Evolutionary conservation across 2,888 invertebrate genomes (phyloP).

Genomic region (Cylloceria caligata): DNA sequence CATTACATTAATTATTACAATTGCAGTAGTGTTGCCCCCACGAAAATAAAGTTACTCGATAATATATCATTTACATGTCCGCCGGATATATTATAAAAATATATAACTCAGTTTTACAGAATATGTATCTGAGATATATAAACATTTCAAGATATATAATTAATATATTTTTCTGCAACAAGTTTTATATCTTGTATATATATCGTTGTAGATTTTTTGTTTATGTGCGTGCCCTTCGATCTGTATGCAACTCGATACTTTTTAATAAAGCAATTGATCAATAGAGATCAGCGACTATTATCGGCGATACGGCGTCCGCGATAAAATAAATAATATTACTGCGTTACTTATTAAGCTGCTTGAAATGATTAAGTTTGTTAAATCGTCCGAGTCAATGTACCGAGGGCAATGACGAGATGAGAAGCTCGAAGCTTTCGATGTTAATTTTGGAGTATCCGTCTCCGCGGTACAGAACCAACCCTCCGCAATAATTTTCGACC

Average conservation of each 20-base stretch:
- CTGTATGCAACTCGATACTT: conserved; percentile 2
- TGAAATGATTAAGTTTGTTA: not conserved
- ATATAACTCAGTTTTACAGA: too few relatives aligned
- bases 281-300: not conserved
- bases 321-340: not conserved
- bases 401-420: not conserved
- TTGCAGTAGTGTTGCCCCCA: too few relatives aligned
- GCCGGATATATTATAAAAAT: too few relatives aligned
- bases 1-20: not conserved
- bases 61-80: too few relatives aligned
- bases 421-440: conserved; percentile 9
- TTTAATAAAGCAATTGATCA: not conserved
- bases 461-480: conserved; percentile 2
- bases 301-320: conserved; percentile 4
- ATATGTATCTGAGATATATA: too few relatives aligned
- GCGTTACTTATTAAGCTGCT: not conserved
- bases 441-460: conserved; percentile 54
- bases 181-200: too few relatives aligned
- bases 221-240: not conserved
- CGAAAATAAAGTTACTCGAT: too few relatives aligned
- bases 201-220: too few relatives aligned
- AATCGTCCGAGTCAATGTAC: not conserved
- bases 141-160: too few relatives aligned
- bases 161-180: too few relatives aligned
- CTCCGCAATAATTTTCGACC: conserved; percentile 55